These are phyloP conservation scores for Hassar affinis DNA, from an alignment of 2,113 vertebrate genomes.

Conservation along the genomic window DNA sequence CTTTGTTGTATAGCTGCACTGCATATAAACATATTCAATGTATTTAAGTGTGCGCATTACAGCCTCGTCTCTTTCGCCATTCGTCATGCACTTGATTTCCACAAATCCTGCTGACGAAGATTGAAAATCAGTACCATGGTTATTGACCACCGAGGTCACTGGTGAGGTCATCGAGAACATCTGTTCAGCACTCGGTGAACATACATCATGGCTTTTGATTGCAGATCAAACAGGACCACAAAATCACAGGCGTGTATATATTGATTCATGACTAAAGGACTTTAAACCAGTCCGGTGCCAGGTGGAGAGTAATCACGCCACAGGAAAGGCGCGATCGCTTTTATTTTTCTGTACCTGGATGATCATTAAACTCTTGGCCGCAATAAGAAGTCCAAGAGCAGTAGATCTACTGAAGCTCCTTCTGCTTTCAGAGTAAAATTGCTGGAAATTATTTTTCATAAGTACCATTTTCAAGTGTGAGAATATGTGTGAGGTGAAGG, in stretches of 20 bases:
- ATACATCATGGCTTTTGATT: conserved; percentile 19
- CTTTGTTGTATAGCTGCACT: not conserved
- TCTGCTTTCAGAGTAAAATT: conserved; percentile 18
- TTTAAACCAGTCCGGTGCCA: not conserved
- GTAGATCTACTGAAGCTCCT: not conserved
- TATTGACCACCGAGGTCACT: not conserved
- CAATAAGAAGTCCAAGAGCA: not conserved
- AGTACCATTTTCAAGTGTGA: conserved; percentile 35
- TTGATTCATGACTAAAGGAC: not conserved
- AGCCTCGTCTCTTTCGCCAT: not conserved
- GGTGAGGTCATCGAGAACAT: conserved; percentile 15
- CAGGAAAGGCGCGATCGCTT: not conserved
- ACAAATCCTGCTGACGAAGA: conserved; percentile 6
- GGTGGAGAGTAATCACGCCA: not conserved
- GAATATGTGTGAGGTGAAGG: conserved; percentile 45
- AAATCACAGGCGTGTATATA: not conserved
- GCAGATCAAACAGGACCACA: conserved; percentile 11
- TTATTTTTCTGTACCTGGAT: not conserved
- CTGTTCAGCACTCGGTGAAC: not conserved
- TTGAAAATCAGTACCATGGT: not conserved
- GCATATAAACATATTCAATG: not conserved
- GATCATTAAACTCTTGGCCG: not conserved
- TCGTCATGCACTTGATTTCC: conserved; percentile 14
- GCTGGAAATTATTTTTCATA: conserved; percentile 29
- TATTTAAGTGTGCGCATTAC: not conserved